These are phyloP conservation scores for Archips xylosteana DNA, from an alignment of 2,888 invertebrate genomes.

Conservation along the genomic window DNA sequence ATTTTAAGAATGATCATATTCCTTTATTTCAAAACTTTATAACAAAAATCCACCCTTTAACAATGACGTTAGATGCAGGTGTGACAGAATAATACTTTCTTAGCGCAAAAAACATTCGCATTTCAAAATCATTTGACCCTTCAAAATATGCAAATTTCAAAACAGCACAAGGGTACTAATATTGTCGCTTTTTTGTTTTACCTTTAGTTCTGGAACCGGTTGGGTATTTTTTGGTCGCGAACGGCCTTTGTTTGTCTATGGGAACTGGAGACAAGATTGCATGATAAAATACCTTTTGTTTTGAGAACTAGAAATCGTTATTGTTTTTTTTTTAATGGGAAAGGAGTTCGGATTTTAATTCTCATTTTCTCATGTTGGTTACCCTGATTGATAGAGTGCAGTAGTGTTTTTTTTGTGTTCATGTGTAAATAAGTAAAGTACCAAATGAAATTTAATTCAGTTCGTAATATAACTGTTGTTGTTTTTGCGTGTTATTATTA, in stretches of 20 bases:
- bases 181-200: slow-evolving; percentile 52
- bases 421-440: not conserved
- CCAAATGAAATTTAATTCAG: too few relatives aligned
- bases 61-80: not conserved
- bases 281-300: slow-evolving; percentile 57
- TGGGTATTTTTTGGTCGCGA: slow-evolving; percentile 45
- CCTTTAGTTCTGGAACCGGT: slow-evolving; percentile 46
- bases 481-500: not conserved
- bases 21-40: too few relatives aligned
- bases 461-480: too few relatives aligned
- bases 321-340: slow-evolving; percentile 39
- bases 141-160: slow-evolving; percentile 38
- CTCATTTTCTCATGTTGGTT: slow-evolving; percentile 33
- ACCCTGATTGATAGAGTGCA: not conserved
- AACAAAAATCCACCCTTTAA: too few relatives aligned
- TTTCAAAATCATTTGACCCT: slow-evolving; percentile 40
- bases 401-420: not conserved
- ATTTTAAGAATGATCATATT: too few relatives aligned
- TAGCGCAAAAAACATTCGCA: slow-evolving; percentile 20
- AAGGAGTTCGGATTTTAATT: slow-evolving; percentile 14
- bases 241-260: slow-evolving; percentile 59
- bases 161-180: slow-evolving; percentile 61
- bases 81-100: slow-evolving; percentile 9
- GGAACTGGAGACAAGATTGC: slow-evolving; percentile 60
- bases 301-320: slow-evolving; percentile 48